Percentiles rank a stretch among this genome's conserved stretches.
Conservation (phyloP, 2,888 invertebrate genomes). For the Ornithoptera priamus region DNA sequence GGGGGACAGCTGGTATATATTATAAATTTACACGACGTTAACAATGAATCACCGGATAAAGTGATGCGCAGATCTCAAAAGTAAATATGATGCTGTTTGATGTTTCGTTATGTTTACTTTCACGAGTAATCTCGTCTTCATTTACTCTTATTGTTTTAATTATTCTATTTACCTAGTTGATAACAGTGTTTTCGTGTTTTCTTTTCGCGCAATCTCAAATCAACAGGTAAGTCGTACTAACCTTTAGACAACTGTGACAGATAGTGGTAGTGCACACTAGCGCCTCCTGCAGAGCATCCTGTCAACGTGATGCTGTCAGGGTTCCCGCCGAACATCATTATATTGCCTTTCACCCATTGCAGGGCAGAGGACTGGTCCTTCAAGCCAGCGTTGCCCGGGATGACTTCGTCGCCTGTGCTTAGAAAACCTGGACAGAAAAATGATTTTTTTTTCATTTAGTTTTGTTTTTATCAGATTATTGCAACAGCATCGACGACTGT, state of each 20-base stretch:
- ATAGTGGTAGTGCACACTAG: conserved; percentile 86
- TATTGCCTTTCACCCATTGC: conserved; percentile 85
- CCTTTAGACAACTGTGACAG: conserved; percentile 82
- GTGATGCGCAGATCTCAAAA: neutral
- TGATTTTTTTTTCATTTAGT: no score
- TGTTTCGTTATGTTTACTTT: conserved; percentile 2
- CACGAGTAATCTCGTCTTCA: neutral
- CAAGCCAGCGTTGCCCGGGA: conserved; percentile 86
- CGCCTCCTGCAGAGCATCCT: conserved; percentile 87
- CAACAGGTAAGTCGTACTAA: conserved; percentile 40
- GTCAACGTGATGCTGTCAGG: conserved; percentile 83
- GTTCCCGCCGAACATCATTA: conserved; percentile 85
- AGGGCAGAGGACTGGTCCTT: conserved; percentile 87
- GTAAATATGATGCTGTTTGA: neutral
- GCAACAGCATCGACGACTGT: no score
- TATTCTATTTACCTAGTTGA: neutral
- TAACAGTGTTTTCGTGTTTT: conserved; percentile 2
- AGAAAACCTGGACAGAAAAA: conserved; percentile 82
- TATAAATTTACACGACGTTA: neutral
- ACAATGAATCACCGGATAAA: neutral
- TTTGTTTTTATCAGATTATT: no score
- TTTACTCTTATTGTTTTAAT: neutral
- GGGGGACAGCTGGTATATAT: neutral
- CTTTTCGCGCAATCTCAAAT: neutral
- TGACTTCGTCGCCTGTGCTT: conserved; percentile 84